Evolutionary conservation across 2,888 invertebrate species (phyloP).

Genomic region (Drosophila limbata): DNA sequence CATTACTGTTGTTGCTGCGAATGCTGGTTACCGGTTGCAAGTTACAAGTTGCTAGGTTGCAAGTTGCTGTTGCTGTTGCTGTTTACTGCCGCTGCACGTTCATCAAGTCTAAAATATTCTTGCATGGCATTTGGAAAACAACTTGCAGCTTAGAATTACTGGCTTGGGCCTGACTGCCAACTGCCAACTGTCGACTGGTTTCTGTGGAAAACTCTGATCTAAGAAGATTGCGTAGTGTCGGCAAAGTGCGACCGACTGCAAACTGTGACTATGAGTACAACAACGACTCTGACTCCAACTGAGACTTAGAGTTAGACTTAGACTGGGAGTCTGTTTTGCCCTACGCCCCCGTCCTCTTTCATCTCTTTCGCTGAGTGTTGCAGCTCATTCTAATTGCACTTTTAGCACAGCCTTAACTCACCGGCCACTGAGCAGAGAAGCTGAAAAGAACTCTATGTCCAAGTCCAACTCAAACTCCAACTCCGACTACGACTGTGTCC

Average conservation of each 20-base stretch:
- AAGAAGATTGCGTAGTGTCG: conserved; percentile 62
- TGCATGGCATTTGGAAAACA: conserved; percentile 75
- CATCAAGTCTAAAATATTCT: conserved; percentile 75
- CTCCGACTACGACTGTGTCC: conserved; percentile 31
- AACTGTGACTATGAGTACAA: conserved; percentile 10
- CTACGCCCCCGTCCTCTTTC: conserved; percentile 51
- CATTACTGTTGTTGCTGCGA: conserved; percentile 44
- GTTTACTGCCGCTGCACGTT: conserved; percentile 50
- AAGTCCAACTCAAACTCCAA: conserved; percentile 4
- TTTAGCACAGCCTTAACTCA: conserved; percentile 55
- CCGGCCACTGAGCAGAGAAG: conserved; percentile 13
- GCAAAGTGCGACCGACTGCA: conserved; percentile 49
- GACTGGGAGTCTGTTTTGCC: conserved; percentile 43
- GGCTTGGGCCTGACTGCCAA: conserved; percentile 29
- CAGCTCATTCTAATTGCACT: conserved; percentile 67
- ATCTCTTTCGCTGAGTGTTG: conserved; percentile 37
- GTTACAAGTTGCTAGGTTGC: conserved; percentile 44
- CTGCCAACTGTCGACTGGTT: conserved; percentile 57
- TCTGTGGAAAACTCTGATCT: conserved; percentile 54
- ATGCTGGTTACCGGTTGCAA: conserved; percentile 56
- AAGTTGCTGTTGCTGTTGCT: conserved; percentile 22
- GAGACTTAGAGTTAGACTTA: neutral
- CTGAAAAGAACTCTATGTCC: conserved; percentile 10
- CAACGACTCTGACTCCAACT: neutral
- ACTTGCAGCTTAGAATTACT: conserved; percentile 72